Evolutionary conservation across 2,888 invertebrate genomes (phyloP).

Genomic region (Argyra leucocephala): DNA sequence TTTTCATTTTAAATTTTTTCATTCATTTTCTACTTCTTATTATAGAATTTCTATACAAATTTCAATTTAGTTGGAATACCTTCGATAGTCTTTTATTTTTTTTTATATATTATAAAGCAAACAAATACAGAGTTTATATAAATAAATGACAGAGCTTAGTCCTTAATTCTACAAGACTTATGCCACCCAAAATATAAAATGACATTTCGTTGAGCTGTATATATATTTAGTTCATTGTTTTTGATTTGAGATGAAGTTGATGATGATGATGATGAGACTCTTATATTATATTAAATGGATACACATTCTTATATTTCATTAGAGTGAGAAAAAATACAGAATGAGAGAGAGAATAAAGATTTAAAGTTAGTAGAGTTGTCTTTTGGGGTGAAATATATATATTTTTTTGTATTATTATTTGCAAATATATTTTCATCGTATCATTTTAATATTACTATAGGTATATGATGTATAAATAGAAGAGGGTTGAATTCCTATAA

Average conservation of each 20-base stretch:
- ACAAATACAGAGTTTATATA: not conserved
- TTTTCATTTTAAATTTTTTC: constrained; percentile 9
- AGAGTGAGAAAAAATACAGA: not conserved
- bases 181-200: constrained; percentile 42
- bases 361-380: too few relatives aligned
- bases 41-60: constrained; percentile 17
- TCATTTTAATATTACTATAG: not conserved
- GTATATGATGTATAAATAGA: too few relatives aligned
- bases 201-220: constrained; percentile 33
- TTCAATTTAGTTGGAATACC: constrained; percentile 10
- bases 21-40: constrained; percentile 13
- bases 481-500: not conserved
- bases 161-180: constrained; percentile 42
- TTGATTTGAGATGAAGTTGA: not conserved
- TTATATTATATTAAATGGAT: too few relatives aligned
- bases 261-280: not conserved
- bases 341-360: too few relatives aligned
- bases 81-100: not conserved
- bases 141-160: constrained; percentile 29
- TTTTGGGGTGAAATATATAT: too few relatives aligned
- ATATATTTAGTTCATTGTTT: not conserved
- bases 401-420: not conserved
- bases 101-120: not conserved
- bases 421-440: not conserved
- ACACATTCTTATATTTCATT: too few relatives aligned